phyloP scores from a whole-genome alignment of 2,113 vertebrate species.

The Sinosuthora webbiana region DNA sequence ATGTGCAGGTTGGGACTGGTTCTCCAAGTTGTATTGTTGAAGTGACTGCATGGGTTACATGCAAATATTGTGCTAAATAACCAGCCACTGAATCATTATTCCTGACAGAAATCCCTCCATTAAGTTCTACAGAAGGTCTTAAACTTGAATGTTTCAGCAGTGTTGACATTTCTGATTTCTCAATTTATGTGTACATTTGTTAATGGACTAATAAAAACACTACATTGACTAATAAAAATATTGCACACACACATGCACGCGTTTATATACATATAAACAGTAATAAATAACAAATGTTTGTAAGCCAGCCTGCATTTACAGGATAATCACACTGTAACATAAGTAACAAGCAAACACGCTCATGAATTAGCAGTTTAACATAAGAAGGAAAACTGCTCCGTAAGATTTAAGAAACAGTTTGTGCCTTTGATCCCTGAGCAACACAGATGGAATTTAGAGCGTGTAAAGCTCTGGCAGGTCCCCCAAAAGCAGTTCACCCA shows the following conservation, averaged over 20 bases:
- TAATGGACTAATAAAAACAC: not conserved
- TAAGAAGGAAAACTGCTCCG: not conserved
- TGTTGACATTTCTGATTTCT: not conserved
- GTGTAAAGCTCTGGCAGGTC: not conserved
- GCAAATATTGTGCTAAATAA: not conserved
- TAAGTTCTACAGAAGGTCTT: not conserved
- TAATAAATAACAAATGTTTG: not conserved
- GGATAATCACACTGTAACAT: not conserved
- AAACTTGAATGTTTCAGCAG: not conserved
- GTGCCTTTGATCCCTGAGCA: not conserved
- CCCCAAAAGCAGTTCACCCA: not conserved
- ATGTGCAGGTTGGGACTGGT: not conserved
- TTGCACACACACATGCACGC: not conserved
- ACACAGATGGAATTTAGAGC: not conserved
- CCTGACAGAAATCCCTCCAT: constrained; percentile 6
- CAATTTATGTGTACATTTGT: not conserved
- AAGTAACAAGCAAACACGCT: not conserved
- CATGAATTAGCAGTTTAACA: not conserved
- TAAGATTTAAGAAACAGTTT: not conserved
- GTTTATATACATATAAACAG: not conserved
- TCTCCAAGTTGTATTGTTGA: not conserved
- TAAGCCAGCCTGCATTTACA: not conserved
- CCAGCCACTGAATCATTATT: not conserved
- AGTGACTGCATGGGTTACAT: not conserved
- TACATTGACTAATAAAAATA: not conserved